Base-by-base conservation (phyloP, 2,888 invertebrate species). In the Synergus itoensis region DNA sequence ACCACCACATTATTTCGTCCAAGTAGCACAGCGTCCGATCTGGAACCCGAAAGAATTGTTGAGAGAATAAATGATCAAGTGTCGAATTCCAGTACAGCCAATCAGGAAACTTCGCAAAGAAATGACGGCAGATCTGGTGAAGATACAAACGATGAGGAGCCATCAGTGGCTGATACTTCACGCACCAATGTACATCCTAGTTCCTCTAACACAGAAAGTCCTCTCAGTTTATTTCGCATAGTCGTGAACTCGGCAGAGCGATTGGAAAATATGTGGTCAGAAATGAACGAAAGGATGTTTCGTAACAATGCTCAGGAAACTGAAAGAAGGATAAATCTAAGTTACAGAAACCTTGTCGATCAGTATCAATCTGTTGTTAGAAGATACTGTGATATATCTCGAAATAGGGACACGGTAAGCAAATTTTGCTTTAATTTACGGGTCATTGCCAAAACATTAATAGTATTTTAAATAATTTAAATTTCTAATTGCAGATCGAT, bases 401-500 rank as follows among this genome's bases (percentile, higher is more conserved):
- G 92, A 53, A 92, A 92, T 28, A 92, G 93, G 0, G 91, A 92
- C 53, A 93, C 93, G 89, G 93, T 93, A 88, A 88, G 87, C 84
- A 76, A 36, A 21, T 45, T 41, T 12, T 64, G 14, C 4, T 41
- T 45, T 16, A 43, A 64, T n/a, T n/a, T 40, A 78, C 5, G 16
- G 57, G 45, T 62, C 60, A 81, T 36, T 75, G 77, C 53, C 9
- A 60, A 57, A 67, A 43, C 2, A 11, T 28, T 65, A 75, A 18
- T 65, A n/a, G 73, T 45, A 36, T 76, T 40, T 48, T 40, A 40
- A 9, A 67, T 18, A 48, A 5, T 73, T 12, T 75, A 1, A 11
- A 77, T 77, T 80, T 67, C 21, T 41, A 16, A 65, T 81, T 80
- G n/a, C 89, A 95, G 95, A 95, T 94, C 85, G 95, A 96, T 88